Evolutionary conservation across 2,113 vertebrate species (phyloP), one percentile per base, ranked within the genome.

Genomic region (Dendrocopos noguchii): DNA sequence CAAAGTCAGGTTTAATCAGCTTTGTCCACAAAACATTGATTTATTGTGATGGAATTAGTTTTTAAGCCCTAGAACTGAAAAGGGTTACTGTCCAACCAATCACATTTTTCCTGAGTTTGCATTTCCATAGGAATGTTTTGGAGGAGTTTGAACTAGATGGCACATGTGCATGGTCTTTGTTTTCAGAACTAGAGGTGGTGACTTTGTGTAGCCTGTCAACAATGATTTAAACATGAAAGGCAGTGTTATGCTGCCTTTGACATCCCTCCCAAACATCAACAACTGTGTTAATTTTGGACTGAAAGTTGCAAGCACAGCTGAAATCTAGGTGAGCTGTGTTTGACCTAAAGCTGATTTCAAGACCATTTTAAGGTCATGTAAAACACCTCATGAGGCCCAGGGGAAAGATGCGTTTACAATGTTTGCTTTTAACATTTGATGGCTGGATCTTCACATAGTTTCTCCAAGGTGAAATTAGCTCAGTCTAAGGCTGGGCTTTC

Each of bases 181-280:
- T 50, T 25, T 44, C 46, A 63, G 52, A 84, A 82, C 29, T 56
- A 10, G n/a, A 42, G 78, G 39, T 2, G 75, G 22, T 34, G 70
- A 56, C 77, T 93, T 80, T 61, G 86, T 91, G 68, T 72, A 71
- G 36, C 44, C 44, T 87, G 64, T 81, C 59, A 75, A 18, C 27
- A 71, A 27, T 64, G 74, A 84, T 44, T 91, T 50, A 75, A 39
- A 39, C 33, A 68, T 64, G 60, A 92, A 60, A 84, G 53, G 64
- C 60, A 90, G 50, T 79, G 84, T 65, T 33, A n/a, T 22, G 17
- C 12, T n/a, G 39, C 33, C 31, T 78, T 52, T 79, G 70, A 88
- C 50, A 65, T 64, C 47, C 31, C 67, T 22, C 29, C 31, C 24
- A 71, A 47, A 60, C 65, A 88, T 60, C n/a, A 75, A 79, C 16